Evolutionary conservation across 2,888 invertebrate genomes (phyloP), one percentile per base, ranked within the genome.

Genomic region (Resseliella maxima): DNA sequence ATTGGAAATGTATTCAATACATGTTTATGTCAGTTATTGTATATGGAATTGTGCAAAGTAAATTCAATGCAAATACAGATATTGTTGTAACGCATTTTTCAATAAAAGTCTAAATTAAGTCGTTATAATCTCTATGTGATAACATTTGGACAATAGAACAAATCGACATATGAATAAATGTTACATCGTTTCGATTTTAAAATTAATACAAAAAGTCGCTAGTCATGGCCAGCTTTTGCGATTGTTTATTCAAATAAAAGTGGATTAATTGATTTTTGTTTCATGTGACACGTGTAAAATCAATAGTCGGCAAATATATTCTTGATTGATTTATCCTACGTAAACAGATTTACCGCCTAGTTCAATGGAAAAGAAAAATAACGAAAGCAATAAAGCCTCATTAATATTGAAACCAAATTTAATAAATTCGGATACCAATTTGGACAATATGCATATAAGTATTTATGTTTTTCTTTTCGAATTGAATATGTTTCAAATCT

Each of bases 201-300:
- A 50, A 18, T n/a, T 24, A 59, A 59, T 24, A 59, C n/a, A 31
- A 72, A n/a, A n/a, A n/a, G n/a, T 31, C 1, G 0, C 31, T 15
- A 15, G 0, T 72, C 72, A 72, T 72, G 72, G n/a, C 6, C 21
- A 31, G 31, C 3, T 72, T n/a, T 72, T 72, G 31, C 31, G 31
- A 12, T 15, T 15, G 2, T 72, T 72, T 72, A 18, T 41, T 3
- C 31, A 15, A 35, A 72, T 72, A 31, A 35, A 72, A 72, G 2
- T 72, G 72, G 31, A 72, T 72, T 72, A 72, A 72, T 72, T 72
- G 72, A 72, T 31, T 72, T 72, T 15, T 31, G 15, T 72, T n/a
- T 5, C 35, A 72, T 31, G 31, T n/a, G 72, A 10, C 5, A 72
- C 72, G 18, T 15, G n/a, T 72, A 15, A 6, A 59, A 59, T 3